Percentiles rank a stretch among this genome's conserved stretches.
Conservation (phyloP, 2,113 vertebrate species). For the Sapajus apella region DNA sequence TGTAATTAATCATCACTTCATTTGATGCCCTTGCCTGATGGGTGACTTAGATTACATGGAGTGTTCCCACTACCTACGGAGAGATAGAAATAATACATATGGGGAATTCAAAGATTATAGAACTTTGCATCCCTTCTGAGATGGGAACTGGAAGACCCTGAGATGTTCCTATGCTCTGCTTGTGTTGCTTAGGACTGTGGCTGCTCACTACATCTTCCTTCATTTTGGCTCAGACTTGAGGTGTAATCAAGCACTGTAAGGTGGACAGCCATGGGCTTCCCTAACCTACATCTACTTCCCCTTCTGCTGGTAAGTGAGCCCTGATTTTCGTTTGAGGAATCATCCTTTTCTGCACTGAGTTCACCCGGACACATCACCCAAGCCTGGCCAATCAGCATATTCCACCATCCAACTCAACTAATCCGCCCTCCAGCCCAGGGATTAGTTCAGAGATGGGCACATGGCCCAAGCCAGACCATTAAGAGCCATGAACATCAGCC, state of each 20-base stretch:
- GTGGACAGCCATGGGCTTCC: not conserved
- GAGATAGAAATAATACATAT: not conserved
- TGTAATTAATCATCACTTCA: not conserved
- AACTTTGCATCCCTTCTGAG: not conserved
- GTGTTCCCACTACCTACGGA: not conserved
- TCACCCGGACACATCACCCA: not conserved
- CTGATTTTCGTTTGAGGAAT: not conserved
- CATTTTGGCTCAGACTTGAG: not conserved
- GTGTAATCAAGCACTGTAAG: not conserved
- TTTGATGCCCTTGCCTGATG: not conserved
- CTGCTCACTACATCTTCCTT: not conserved
- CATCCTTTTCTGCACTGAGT: not conserved
- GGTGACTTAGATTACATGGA: not conserved
- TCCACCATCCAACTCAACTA: too few relatives aligned
- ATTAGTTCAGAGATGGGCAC: too few relatives aligned
- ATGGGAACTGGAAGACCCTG: not conserved
- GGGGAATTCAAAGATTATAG: not conserved
- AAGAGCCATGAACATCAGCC: not conserved
- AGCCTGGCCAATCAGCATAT: not conserved
- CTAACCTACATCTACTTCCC: not conserved
- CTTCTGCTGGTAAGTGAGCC: not conserved
- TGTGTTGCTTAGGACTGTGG: not conserved
- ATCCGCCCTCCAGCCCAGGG: not conserved
- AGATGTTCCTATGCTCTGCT: not conserved
- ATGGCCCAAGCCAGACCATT: not conserved